Conservation (phyloP, 2,888 invertebrate species). For the Cephonodes hylas region DNA sequence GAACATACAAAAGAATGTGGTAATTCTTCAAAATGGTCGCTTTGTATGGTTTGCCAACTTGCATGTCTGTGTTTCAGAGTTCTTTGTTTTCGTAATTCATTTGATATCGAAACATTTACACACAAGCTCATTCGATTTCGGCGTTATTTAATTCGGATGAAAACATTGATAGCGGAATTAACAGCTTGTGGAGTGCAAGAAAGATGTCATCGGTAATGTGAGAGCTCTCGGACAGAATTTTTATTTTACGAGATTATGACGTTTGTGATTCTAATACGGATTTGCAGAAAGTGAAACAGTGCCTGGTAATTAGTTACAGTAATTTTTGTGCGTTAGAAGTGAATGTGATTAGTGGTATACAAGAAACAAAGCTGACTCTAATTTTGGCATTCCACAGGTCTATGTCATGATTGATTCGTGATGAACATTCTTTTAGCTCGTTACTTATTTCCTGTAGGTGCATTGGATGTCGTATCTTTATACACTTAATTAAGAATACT, state of each 20-base stretch:
- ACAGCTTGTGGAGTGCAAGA: constrained; percentile 55
- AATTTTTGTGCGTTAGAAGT: constrained; percentile 9
- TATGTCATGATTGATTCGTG: constrained; percentile 67
- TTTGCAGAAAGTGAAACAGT: constrained; percentile 56
- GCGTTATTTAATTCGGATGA: constrained; percentile 42
- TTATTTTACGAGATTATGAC: constrained; percentile 72
- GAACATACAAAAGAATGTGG: constrained; percentile 84
- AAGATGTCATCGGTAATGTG: constrained; percentile 81
- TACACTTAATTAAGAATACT: background rate
- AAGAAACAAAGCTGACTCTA: constrained; percentile 66
- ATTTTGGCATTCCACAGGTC: constrained; percentile 76
- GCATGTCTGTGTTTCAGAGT: constrained; percentile 79
- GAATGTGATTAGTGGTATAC: constrained; percentile 26
- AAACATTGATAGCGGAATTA: constrained; percentile 40
- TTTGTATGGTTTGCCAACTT: constrained; percentile 84
- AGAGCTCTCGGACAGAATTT: constrained; percentile 71
- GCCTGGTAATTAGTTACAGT: constrained; percentile 47
- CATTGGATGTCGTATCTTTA: background rate
- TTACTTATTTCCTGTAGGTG: constrained; percentile 15
- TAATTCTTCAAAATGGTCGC: constrained; percentile 88
- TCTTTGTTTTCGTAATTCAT: constrained; percentile 76
- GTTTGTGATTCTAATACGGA: constrained; percentile 59
- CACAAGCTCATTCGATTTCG: constrained; percentile 42
- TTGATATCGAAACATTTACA: constrained; percentile 45
- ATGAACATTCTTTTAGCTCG: constrained; percentile 48